These are phyloP conservation scores for Ectemnius cavifrons DNA, from an alignment of 2,888 invertebrate species.

Conservation along the genomic window DNA sequence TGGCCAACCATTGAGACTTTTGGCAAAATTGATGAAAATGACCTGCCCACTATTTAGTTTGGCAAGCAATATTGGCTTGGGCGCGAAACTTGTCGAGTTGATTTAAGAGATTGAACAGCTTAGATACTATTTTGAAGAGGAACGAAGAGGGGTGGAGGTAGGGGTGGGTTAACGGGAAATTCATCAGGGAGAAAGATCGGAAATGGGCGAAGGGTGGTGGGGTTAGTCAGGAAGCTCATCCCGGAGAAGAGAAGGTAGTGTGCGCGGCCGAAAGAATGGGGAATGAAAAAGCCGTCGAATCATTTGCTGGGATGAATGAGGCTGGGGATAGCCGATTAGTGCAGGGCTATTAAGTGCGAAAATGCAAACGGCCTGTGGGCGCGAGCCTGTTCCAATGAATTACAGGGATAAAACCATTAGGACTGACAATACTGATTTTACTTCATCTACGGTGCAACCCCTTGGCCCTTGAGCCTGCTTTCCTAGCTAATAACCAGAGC, in stretches of 20 bases:
- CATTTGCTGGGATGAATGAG: background rate
- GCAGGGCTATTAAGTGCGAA: background rate
- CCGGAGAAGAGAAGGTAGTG: too few species aligned
- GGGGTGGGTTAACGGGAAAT: too few species aligned
- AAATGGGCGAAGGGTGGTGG: background rate
- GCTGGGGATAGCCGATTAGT: background rate
- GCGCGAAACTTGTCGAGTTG: too few species aligned
- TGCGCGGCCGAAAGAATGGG: background rate
- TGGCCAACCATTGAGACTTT: too few species aligned
- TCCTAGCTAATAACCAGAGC: conserved; percentile 50
- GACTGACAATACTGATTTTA: background rate
- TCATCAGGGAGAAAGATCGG: too few species aligned
- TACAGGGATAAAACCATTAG: background rate
- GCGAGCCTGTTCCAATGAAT: background rate
- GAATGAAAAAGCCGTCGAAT: background rate
- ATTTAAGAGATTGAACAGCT: too few species aligned
- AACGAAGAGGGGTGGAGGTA: too few species aligned
- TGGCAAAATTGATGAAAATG: too few species aligned
- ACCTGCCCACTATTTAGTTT: too few species aligned
- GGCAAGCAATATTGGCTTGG: too few species aligned
- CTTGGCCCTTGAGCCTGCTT: background rate
- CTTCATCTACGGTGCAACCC: too few species aligned
- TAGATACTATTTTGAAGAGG: too few species aligned
- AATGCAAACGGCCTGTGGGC: background rate
- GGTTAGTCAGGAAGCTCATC: background rate